phyloP scores from a whole-genome alignment of 2,797 vertebrate genomes.

The Megaceryle alcyon region DNA sequence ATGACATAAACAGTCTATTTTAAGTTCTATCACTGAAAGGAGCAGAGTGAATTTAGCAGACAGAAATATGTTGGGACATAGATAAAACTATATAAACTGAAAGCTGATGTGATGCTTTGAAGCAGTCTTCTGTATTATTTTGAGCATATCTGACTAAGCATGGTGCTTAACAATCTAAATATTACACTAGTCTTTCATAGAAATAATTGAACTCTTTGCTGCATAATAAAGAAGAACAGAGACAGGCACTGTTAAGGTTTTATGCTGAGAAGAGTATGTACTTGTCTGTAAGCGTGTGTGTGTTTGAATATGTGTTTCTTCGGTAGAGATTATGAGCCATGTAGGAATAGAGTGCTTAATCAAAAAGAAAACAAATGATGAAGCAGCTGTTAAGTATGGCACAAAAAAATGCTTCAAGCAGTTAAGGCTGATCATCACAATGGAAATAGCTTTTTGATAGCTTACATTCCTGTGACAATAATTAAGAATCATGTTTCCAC shows the following conservation, averaged over 20 bases:
- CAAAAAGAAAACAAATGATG: conserved; percentile 77
- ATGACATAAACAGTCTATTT: not conserved
- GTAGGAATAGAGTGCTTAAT: conserved; percentile 52
- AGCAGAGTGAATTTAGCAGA: not conserved
- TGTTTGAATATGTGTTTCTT: not conserved
- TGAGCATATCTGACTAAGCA: not conserved
- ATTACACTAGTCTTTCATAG: not conserved
- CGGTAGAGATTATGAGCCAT: not conserved
- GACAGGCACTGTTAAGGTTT: not conserved
- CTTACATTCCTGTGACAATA: conserved; percentile 78
- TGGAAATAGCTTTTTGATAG: conserved; percentile 79
- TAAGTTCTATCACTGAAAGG: not conserved
- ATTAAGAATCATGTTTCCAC: conserved; percentile 85
- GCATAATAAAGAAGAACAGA: not conserved
- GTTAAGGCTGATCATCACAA: conserved; percentile 77
- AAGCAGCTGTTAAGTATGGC: conserved; percentile 79
- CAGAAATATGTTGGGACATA: not conserved
- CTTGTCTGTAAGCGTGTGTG: not conserved
- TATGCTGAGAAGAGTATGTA: not conserved
- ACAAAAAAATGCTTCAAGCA: conserved; percentile 69
- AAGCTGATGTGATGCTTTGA: not conserved
- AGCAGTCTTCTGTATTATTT: not conserved
- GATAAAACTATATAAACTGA: not conserved
- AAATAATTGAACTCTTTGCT: not conserved
- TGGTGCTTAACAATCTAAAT: not conserved